phyloP scores from a whole-genome alignment of 2,888 invertebrate genomes.

The Phytoseiulus persimilis region DNA sequence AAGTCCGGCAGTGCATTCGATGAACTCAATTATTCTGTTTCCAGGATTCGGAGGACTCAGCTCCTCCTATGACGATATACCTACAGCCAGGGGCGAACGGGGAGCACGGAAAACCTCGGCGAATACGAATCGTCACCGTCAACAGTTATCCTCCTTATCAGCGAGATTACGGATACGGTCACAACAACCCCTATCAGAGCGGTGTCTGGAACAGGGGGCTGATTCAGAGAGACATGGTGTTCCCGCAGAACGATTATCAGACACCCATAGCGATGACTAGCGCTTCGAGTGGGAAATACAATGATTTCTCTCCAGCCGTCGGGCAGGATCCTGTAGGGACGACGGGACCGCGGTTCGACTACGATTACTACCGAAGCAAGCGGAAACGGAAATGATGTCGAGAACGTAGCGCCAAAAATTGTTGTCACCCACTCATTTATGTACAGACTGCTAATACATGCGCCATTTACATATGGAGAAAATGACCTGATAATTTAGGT shows the following conservation, averaged over 20 bases:
- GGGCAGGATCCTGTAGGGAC: background rate
- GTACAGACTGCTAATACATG: background rate
- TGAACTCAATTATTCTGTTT: background rate
- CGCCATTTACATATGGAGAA: background rate
- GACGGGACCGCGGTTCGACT: background rate
- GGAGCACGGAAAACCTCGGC: background rate
- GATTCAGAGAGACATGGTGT: constrained; percentile 6
- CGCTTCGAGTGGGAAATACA: background rate
- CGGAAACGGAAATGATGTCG: background rate
- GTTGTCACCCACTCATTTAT: background rate
- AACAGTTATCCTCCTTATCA: background rate
- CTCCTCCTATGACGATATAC: constrained; percentile 28
- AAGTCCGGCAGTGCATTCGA: no score
- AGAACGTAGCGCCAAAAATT: background rate
- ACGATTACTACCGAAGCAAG: constrained; percentile 22
- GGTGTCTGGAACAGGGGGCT: constrained; percentile 14
- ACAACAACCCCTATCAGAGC: constrained; percentile 11
- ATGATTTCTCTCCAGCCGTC: background rate
- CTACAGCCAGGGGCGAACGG: constrained; percentile 29
- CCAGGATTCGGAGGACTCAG: constrained; percentile 7
- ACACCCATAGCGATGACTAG: background rate
- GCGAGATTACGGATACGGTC: constrained; percentile 8
- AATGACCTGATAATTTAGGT: background rate
- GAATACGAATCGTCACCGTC: constrained; percentile 28
- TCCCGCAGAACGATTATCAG: constrained; percentile 14